Evolutionary conservation across 1,140 invertebrate genomes (phyloP).

Genomic region (Gonatopus flavifemur): DNA sequence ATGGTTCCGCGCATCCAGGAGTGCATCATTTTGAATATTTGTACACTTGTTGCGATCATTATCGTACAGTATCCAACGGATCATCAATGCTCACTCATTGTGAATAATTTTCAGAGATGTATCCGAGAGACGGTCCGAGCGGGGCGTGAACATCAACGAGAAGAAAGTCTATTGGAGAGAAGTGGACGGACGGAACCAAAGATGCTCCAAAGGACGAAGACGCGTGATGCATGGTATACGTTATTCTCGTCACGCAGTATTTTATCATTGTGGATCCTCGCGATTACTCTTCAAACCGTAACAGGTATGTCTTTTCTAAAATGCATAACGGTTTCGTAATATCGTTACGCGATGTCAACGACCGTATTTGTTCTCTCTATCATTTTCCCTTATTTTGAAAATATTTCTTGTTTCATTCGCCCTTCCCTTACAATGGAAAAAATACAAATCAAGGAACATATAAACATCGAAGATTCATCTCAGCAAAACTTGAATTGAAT

Average conservation of each 20-base stretch:
- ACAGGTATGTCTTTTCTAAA: conserved; percentile 13
- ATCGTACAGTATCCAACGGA: too few relatives aligned
- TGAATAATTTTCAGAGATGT: conserved; percentile 29
- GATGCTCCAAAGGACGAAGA: conserved; percentile 14
- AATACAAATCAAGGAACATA: too few relatives aligned
- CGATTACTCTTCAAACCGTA: background rate
- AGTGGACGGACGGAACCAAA: conserved; percentile 11
- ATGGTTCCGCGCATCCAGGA: conserved; percentile 1
- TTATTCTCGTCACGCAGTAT: background rate
- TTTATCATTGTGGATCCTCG: conserved; percentile 4
- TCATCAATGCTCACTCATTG: conserved; percentile 17
- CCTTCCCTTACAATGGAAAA: background rate
- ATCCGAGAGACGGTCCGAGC: conserved; percentile 14
- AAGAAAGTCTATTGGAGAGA: too few relatives aligned
- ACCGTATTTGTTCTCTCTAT: background rate
- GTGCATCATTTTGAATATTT: too few relatives aligned
- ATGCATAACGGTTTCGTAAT: background rate
- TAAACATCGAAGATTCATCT: too few relatives aligned
- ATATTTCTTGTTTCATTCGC: background rate
- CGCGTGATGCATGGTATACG: background rate
- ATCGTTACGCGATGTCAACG: background rate
- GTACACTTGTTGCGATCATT: too few relatives aligned
- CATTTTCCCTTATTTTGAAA: background rate
- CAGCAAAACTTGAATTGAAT: too few relatives aligned
- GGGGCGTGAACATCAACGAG: background rate